A percentile compares a stretch with the other conserved stretches of the same genome.
phyloP scores from a whole-genome alignment of 1,140 invertebrate genomes.

The Drosophila bifasciata region DNA sequence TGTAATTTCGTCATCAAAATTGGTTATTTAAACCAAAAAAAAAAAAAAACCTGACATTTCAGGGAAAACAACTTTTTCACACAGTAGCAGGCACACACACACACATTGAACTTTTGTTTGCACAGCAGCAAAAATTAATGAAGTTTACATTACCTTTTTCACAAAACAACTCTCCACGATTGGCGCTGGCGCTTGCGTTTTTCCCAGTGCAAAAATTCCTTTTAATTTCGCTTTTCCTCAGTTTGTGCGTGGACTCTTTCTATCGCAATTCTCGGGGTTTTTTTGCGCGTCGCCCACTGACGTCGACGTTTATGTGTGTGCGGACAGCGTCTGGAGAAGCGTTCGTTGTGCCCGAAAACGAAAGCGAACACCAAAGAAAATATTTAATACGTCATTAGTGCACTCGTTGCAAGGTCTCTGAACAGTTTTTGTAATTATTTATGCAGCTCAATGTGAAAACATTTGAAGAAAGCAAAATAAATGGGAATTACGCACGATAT shows the following conservation, averaged over 20 bases:
- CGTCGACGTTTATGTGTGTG: conserved; percentile 16
- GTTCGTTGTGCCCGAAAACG: conserved; percentile 3
- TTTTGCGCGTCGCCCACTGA: conserved; percentile 26
- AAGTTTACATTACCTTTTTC: conserved; percentile 69
- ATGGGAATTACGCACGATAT: conserved; percentile 38
- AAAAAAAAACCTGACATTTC: conserved; percentile 51
- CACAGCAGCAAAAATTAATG: conserved; percentile 12
- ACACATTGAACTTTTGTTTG: background rate
- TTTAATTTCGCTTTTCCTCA: conserved; percentile 39
- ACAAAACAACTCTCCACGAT: conserved; percentile 63
- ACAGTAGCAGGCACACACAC: conserved; percentile 26
- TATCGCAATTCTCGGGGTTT: conserved; percentile 24
- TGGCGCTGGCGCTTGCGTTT: conserved; percentile 54
- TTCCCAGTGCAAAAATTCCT: conserved; percentile 63
- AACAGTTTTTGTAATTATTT: conserved; percentile 10
- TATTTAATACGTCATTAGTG: background rate
- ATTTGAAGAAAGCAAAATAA: conserved; percentile 44
- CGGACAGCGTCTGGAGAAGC: background rate
- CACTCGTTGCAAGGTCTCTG: background rate
- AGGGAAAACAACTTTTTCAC: conserved; percentile 76
- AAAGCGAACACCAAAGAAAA: conserved; percentile 6
- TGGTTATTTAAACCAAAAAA: conserved; percentile 47
- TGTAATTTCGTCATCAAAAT: conserved; percentile 73
- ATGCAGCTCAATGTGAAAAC: conserved; percentile 22
- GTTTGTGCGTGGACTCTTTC: conserved; percentile 8